Percentiles rank a stretch among this genome's conserved stretches.
Evolutionary conservation across 1,140 invertebrate genomes (phyloP).

Genomic region (Caenorhabditis remanei): DNA sequence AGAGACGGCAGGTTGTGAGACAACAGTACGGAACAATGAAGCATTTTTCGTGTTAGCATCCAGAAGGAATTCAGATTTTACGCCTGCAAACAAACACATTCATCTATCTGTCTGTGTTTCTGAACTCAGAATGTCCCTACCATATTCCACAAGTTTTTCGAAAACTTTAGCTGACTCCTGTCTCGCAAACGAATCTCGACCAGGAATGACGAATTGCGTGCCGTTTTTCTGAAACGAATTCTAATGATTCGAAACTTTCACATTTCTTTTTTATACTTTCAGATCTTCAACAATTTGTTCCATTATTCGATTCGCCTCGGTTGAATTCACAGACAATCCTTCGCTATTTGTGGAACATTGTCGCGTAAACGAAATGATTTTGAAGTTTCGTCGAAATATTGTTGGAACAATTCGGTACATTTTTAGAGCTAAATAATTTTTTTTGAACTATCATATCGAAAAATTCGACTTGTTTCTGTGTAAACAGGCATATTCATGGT

Average conservation of each 20-base stretch:
- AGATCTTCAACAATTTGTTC: conserved; percentile 27
- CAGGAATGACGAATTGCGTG: conserved; percentile 15
- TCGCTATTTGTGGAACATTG: neutral
- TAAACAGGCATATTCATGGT: too few relatives aligned
- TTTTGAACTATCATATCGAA: neutral
- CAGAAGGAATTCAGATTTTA: conserved; percentile 56
- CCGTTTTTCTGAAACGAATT: conserved; percentile 11
- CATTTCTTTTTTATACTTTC: conserved; percentile 27
- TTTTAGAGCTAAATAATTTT: neutral
- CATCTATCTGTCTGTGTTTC: neutral
- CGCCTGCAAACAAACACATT: conserved; percentile 41
- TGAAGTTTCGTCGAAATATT: neutral
- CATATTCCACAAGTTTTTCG: conserved; percentile 13
- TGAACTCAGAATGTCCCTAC: neutral
- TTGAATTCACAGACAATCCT: neutral
- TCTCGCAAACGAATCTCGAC: conserved; percentile 6
- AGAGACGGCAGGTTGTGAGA: conserved; percentile 50
- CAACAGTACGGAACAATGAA: conserved; percentile 56
- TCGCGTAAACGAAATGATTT: neutral
- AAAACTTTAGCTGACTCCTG: conserved; percentile 35
- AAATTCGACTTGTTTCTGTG: neutral
- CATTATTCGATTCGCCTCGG: conserved; percentile 12
- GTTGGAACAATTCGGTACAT: neutral
- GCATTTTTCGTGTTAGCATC: conserved; percentile 54
- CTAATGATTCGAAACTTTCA: neutral